Base-by-base conservation (phyloP, 2,797 vertebrate genomes). In the Luscinia luscinia region DNA sequence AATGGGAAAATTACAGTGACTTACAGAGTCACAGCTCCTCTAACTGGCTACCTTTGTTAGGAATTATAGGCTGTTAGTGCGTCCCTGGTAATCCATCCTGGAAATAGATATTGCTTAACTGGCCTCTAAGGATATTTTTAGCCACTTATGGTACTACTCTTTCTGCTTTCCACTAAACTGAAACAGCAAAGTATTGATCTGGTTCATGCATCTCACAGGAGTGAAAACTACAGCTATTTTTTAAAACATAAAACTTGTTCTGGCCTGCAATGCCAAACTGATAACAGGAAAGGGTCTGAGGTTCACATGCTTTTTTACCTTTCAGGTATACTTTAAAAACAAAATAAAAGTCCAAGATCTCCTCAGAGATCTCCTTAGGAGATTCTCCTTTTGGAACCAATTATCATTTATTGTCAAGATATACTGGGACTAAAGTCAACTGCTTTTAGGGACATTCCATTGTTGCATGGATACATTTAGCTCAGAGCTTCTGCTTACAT, bases 61-160 rank as follows among this genome's bases (percentile, higher is more conserved):
- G 77, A 84, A 52, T 67, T 36, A 63, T 3, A 90, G 43, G 40
- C 28, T 83, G 54, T 87, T 87, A 79, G 17, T 63, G 36, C 0
- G 1, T 40, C 21, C 43, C 51, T 84, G 59, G 80, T 84, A 87
- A 88, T 76, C 63, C 55, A 57, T 70, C 75, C 70, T 74, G 64
- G 52, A 72, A 87, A 91, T 0, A 64, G 79, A 75, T 75, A 72
- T 4, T 52, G 38, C 61, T 77, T 77, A n/a, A 38, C 64, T 89
- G 78, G 48, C 68, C n/a, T 88, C 45, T 38, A 66, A 75, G 57
- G 61, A 14, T 80, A 58, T 79, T 93, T 94, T 93, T 73, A 87
- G 76, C 68, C 30, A 59, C 16, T 93, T 82, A 57, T 9, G 22
- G 80, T 34, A 64, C 32, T 55, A 57, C 11, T 23, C 17, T 11